A percentile compares a stretch with the other conserved stretches of the same genome.
These are phyloP conservation scores for Bothrops alternatus DNA, from an alignment of 2,797 vertebrate genomes.

Conservation along the genomic window DNA sequence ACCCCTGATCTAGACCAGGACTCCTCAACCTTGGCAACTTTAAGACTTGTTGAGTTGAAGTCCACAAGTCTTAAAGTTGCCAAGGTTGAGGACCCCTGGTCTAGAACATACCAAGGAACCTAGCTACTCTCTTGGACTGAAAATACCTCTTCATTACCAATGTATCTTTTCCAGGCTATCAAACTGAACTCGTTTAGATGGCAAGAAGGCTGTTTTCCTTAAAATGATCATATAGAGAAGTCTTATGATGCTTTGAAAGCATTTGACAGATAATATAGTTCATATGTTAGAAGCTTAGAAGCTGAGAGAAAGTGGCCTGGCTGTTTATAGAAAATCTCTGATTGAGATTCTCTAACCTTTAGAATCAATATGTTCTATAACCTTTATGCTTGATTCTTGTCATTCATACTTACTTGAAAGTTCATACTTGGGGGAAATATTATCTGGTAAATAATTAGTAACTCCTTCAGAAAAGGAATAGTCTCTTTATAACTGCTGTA, in stretches of 20 bases:
- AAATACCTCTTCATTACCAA: too few relatives aligned
- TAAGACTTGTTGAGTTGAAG: too few relatives aligned
- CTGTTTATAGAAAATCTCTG: background rate
- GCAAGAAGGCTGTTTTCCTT: background rate
- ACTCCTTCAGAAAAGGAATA: background rate
- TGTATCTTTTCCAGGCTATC: background rate
- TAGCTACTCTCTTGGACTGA: background rate
- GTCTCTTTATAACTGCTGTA: background rate
- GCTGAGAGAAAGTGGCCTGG: background rate
- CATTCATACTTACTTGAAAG: background rate
- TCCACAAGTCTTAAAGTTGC: too few relatives aligned
- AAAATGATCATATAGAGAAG: background rate
- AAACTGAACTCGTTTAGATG: background rate
- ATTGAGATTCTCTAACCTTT: background rate
- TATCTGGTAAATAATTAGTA: background rate
- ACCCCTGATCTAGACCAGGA: too few relatives aligned
- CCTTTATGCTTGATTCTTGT: background rate
- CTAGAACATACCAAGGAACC: background rate
- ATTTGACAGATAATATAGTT: background rate
- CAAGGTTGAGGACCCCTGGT: too few relatives aligned
- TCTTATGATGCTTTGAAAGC: background rate
- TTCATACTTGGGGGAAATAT: background rate
- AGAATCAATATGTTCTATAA: background rate
- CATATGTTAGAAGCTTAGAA: background rate
- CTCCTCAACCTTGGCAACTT: too few relatives aligned